A percentile compares a stretch with the other conserved stretches of the same genome.
These are phyloP conservation scores for Calephelis nemesis DNA, from an alignment of 1,140 invertebrate species.

Conservation along the genomic window DNA sequence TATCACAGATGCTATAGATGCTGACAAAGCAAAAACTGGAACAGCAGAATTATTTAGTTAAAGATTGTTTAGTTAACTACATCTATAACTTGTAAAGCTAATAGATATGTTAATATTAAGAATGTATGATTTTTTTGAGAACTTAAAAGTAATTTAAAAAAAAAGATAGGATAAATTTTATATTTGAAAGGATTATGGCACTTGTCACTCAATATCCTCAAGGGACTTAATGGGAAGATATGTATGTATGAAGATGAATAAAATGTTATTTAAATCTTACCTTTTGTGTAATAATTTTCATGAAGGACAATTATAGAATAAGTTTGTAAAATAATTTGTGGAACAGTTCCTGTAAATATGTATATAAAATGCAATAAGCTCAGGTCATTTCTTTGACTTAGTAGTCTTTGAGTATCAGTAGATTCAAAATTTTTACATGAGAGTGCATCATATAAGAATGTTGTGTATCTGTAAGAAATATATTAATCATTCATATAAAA, in stretches of 20 bases:
- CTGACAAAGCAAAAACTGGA: conserved; percentile 69
- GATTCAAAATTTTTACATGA: conserved; percentile 65
- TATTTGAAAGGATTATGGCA: too few species aligned
- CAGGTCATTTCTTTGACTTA: conserved; percentile 67
- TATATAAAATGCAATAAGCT: conserved; percentile 69
- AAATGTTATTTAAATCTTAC: conserved; percentile 37
- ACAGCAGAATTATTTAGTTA: conserved; percentile 28
- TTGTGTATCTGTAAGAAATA: conserved; percentile 40
- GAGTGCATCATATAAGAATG: conserved; percentile 66
- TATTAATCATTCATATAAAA: conserved; percentile 1
- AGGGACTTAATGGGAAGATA: too few species aligned
- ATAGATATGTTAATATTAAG: too few species aligned
- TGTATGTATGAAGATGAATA: not conserved
- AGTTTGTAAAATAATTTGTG: conserved; percentile 69
- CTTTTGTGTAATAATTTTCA: conserved; percentile 71
- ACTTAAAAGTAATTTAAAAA: too few species aligned
- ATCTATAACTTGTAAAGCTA: too few species aligned
- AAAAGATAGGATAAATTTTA: too few species aligned
- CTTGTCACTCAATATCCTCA: too few species aligned
- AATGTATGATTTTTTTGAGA: too few species aligned
- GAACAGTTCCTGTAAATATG: conserved; percentile 67
- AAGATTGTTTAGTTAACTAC: not conserved
- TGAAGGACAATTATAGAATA: conserved; percentile 64
- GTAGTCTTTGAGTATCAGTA: conserved; percentile 56
- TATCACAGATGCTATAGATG: conserved; percentile 65